Conservation (phyloP, 2,113 vertebrate genomes). For the Nanorana parkeri region DNA sequence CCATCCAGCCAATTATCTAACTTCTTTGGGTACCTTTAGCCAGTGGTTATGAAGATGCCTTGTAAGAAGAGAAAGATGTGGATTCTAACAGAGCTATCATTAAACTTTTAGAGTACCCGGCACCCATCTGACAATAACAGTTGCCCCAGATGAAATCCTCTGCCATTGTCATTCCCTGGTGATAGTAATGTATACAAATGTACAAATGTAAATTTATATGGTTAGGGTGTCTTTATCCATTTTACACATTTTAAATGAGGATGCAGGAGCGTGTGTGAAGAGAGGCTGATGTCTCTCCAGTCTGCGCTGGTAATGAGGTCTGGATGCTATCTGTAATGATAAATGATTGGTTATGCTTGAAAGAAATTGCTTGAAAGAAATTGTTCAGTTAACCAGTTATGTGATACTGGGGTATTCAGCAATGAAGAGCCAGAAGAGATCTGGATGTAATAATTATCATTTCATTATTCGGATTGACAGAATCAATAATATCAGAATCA, state of each 20-base stretch:
- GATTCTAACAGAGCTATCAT: no score
- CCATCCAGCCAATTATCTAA: no score
- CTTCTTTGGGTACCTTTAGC: no score
- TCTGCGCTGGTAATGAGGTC: conserved; percentile 12
- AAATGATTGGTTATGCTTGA: conserved; percentile 42
- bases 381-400: conserved; percentile 43
- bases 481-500: conserved; percentile 4
- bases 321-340: conserved; percentile 17
- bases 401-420: neutral
- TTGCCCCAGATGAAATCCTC: no score
- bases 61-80: no score
- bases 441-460: neutral
- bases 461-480: neutral
- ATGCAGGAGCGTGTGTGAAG: conserved; percentile 3
- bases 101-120: no score
- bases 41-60: no score
- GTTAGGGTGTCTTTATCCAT: neutral
- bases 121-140: no score
- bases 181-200: no score
- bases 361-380: no score
- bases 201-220: no score
- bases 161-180: no score
- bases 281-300: conserved; percentile 18
- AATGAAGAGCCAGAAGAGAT: neutral
- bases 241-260: conserved; percentile 11